A percentile compares a stretch with the other conserved stretches of the same genome.
Conservation (phyloP, 2,888 invertebrate genomes). For the Frankliniella intonsa region DNA sequence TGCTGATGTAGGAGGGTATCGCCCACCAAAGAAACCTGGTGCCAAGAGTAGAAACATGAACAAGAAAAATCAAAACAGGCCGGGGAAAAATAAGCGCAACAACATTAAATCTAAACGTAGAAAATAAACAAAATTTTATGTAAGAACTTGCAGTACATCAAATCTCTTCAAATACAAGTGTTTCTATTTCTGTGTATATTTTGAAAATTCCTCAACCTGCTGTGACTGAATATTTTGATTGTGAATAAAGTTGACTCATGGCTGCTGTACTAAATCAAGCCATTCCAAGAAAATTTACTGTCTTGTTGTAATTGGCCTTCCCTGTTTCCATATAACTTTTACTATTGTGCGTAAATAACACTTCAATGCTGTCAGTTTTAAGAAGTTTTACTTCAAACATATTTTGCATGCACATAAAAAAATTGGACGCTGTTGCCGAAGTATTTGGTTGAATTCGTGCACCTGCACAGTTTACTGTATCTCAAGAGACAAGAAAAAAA, state of each 20-base stretch:
- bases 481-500: too few relatives aligned
- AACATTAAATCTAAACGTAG: slow-evolving; percentile 45
- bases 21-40: slow-evolving; percentile 40
- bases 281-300: neutral
- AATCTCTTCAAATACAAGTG: too few relatives aligned
- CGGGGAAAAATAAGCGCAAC: slow-evolving; percentile 50
- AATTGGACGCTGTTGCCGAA: neutral
- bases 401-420: too few relatives aligned
- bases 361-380: too few relatives aligned
- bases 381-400: too few relatives aligned
- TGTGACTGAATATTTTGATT: neutral
- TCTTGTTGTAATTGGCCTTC: neutral
- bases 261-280: too few relatives aligned
- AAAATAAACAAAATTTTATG: too few relatives aligned
- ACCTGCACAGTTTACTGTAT: too few relatives aligned
- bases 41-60: slow-evolving; percentile 35
- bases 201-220: neutral
- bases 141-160: neutral
- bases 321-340: too few relatives aligned
- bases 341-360: too few relatives aligned
- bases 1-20: slow-evolving; percentile 59
- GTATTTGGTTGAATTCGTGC: too few relatives aligned
- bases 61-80: slow-evolving; percentile 41
- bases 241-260: neutral
- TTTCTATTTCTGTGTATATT: neutral